A percentile compares a stretch with the other conserved stretches of the same genome.
Conservation (phyloP, 2,888 invertebrate species). For the Clivina fossor region DNA sequence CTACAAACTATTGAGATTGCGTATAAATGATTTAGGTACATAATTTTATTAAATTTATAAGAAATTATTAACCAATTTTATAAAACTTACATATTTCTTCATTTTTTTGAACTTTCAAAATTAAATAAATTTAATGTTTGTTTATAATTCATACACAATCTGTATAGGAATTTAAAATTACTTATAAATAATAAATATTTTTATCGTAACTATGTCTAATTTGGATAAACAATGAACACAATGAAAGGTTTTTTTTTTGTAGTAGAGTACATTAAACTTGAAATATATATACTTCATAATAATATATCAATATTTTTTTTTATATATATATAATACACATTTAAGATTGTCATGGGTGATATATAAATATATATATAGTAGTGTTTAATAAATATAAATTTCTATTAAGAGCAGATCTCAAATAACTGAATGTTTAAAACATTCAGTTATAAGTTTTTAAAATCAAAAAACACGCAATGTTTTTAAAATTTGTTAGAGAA, state of each 20-base stretch:
- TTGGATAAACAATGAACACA: background rate
- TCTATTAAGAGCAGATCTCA: conserved; percentile 4
- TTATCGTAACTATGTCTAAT: background rate
- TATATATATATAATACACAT: conserved; percentile 26
- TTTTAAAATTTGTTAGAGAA: no score
- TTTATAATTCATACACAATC: background rate
- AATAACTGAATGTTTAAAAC: no score
- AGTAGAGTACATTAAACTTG: background rate
- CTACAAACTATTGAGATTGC: no score
- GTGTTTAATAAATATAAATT: conserved; percentile 23
- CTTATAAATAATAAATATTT: background rate
- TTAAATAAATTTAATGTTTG: background rate
- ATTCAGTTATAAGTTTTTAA: no score
- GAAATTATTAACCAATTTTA: background rate
- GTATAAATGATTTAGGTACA: no score
- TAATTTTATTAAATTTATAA: no score
- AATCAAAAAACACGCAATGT: no score
- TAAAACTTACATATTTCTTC: background rate
- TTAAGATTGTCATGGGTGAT: conserved; percentile 31
- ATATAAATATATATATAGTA: conserved; percentile 16
- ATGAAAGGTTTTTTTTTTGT: background rate
- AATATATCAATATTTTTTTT: background rate
- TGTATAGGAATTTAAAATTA: background rate
- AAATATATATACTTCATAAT: background rate
- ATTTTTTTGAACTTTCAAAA: background rate